Conservation (phyloP, 2,113 vertebrate genomes). For the Excalfactoria chinensis region DNA sequence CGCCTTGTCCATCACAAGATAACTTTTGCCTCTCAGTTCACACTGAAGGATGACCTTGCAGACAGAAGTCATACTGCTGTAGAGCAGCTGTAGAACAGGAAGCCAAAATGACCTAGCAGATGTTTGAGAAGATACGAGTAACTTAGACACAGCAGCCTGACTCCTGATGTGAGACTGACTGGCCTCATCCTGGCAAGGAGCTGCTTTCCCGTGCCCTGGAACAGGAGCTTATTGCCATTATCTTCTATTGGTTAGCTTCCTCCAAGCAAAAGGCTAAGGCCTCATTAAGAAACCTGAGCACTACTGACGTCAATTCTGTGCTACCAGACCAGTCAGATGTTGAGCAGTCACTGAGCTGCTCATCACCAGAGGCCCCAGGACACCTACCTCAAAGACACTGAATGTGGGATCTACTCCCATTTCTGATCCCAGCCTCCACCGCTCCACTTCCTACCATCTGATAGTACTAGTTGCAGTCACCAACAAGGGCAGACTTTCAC, state of each 20-base stretch:
- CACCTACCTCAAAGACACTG: background rate
- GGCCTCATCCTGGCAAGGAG: background rate
- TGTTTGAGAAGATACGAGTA: background rate
- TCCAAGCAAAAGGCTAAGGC: background rate
- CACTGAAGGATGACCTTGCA: background rate
- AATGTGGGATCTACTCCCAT: background rate
- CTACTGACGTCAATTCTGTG: background rate
- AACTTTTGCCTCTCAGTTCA: slow-evolving; percentile 56
- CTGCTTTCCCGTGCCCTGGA: background rate
- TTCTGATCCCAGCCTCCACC: background rate
- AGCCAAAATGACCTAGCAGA: background rate
- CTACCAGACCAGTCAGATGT: background rate
- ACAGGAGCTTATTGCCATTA: background rate
- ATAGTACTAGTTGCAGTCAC: background rate
- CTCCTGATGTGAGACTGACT: background rate
- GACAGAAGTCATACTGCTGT: background rate
- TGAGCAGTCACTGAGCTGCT: background rate
- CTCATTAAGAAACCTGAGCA: background rate
- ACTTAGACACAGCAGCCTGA: background rate
- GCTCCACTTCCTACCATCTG: background rate
- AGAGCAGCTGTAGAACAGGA: background rate
- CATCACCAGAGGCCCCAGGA: rapidly evolving
- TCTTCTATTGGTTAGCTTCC: background rate
- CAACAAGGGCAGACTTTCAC: background rate
- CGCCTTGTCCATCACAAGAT: slow-evolving; percentile 55